phyloP scores from a whole-genome alignment of 2,888 invertebrate species.

The Drepanosiphum platanoidis region DNA sequence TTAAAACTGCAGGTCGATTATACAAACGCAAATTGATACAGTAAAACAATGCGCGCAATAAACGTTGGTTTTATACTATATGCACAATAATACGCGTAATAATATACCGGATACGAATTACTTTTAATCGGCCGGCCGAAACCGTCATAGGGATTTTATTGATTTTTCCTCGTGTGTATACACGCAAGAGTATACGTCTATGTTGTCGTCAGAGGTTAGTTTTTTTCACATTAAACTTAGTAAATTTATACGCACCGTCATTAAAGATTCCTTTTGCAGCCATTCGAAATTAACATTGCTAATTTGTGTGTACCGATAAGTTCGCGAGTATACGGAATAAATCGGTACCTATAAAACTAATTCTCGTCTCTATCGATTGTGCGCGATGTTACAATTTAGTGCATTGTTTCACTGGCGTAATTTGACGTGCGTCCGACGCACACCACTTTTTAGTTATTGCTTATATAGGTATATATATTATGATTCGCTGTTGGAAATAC shows the following conservation, averaged over 20 bases:
- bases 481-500: too few relatives aligned
- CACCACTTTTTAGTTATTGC: too few relatives aligned
- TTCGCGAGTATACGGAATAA: too few relatives aligned
- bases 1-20: background rate
- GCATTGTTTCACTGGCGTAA: background rate
- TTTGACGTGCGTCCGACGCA: background rate
- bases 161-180: background rate
- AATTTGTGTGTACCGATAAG: too few relatives aligned
- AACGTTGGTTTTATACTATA: background rate
- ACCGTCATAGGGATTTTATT: background rate
- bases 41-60: background rate
- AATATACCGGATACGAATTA: background rate
- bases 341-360: background rate
- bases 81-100: background rate
- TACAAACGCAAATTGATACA: background rate
- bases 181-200: too few relatives aligned
- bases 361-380: background rate
- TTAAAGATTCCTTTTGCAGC: background rate
- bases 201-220: background rate
- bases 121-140: background rate
- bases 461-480: too few relatives aligned
- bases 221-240: background rate
- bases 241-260: background rate
- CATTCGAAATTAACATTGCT: background rate
- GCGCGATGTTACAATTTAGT: background rate